phyloP scores from a whole-genome alignment of 2,113 vertebrate species.

The Shinisaurus crocodilurus region DNA sequence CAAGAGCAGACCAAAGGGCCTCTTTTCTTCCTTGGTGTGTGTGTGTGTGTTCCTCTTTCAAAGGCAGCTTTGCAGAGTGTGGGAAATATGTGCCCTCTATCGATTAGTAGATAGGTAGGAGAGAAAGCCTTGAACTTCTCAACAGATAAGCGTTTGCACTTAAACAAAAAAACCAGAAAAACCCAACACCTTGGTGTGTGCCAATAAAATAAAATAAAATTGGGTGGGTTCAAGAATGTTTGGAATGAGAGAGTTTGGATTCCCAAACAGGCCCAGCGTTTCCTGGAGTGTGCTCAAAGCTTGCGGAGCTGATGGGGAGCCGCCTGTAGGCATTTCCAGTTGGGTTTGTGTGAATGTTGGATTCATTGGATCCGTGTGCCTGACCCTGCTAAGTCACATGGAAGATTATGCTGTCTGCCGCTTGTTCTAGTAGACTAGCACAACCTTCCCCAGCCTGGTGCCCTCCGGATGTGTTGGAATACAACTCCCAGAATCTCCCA shows the following conservation, averaged over 20 bases:
- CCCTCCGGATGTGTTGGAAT: no score
- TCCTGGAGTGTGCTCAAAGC: not conserved
- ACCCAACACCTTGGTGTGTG: not conserved
- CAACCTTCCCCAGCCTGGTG: no score
- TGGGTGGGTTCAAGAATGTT: conserved; percentile 12
- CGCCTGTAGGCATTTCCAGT: no score
- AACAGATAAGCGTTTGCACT: conserved; percentile 66
- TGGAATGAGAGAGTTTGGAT: conserved; percentile 2
- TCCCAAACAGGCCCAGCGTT: not conserved
- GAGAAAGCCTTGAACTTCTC: conserved; percentile 80
- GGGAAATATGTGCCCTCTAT: conserved; percentile 81
- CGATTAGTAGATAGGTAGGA: conserved; percentile 79
- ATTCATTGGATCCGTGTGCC: not conserved
- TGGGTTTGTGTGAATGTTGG: no score
- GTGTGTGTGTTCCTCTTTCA: not conserved
- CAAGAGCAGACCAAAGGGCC: conserved; percentile 70
- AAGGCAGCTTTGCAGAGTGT: conserved; percentile 66
- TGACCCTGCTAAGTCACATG: not conserved
- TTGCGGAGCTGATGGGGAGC: not conserved
- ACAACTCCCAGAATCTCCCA: no score
- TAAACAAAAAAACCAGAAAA: no score
- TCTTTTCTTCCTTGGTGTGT: conserved; percentile 46
- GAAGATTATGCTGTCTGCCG: not conserved
- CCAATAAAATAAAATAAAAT: not conserved
- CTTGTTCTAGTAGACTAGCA: not conserved